phyloP scores from a whole-genome alignment of 2,113 vertebrate species.

The Piaya cayana region DNA sequence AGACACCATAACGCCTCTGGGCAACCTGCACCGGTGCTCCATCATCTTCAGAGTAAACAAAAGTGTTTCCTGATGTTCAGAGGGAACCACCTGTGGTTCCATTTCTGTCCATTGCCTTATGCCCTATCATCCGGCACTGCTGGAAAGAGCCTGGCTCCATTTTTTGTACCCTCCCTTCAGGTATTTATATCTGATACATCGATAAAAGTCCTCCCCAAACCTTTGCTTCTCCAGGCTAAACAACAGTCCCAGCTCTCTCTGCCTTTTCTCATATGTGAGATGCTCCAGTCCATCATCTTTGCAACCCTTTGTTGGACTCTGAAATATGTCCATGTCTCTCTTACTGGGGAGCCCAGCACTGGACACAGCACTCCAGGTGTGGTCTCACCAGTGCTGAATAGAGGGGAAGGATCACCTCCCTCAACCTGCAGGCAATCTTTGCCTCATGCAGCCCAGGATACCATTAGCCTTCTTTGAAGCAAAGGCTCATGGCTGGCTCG shows the following conservation, averaged over 20 bases:
- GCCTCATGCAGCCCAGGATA: neutral
- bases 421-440: neutral
- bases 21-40: neutral
- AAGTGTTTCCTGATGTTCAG: neutral
- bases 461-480: neutral
- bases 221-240: neutral
- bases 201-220: neutral
- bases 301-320: too few relatives aligned
- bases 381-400: too few relatives aligned
- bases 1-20: neutral
- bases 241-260: neutral
- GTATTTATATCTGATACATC: neutral
- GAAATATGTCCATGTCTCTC: too few relatives aligned
- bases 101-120: neutral
- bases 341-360: too few relatives aligned
- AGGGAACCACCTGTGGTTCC: neutral
- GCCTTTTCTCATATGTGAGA: neutral
- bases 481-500: neutral
- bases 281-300: neutral
- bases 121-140: neutral
- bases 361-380: too few relatives aligned
- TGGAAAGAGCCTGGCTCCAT: neutral
- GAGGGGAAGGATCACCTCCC: neutral
- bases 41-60: neutral
- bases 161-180: neutral